Base-by-base conservation (phyloP, 2,113 vertebrate species). In the Ophiodon elongatus region DNA sequence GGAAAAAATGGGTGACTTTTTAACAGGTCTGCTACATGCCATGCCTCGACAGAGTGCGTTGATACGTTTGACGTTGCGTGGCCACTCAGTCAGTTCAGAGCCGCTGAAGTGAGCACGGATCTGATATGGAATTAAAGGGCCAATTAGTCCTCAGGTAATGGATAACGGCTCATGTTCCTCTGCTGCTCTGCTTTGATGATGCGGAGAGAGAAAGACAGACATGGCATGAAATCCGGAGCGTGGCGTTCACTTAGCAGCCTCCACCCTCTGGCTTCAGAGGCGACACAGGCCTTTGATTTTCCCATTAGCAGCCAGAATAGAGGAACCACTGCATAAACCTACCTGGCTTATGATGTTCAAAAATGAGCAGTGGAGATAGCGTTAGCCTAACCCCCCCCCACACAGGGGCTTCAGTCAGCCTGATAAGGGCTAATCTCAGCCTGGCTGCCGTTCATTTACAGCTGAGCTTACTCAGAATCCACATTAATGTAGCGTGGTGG, bases 251-350 rank as follows among this genome's bases (percentile, higher is more conserved):
- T 90, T 82, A 79, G 70, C 69, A 23, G 27, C 71, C 76, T 72
- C 64, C 35, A 66, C 54, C 86, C 73, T 82, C 76, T n/a, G 76
- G 74, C 75, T 84, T 83, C 84, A 88, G 68, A 87, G 56, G 39
- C 25, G 29, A 79, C 70, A 76, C 76, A 33, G 59, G 31, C 67
- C 86, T 93, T 90, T 93, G 88, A 92, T 93, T 91, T 90, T 84
- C 82, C 76, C 64, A 85, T 93, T 84, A 90, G 80, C 63, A 64
- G 75, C 56, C 21, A 7, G 50, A 86, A 68, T 43, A 73, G 77
- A 91, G 62, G 80, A 86, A 41, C 23, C 14, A 2, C 65, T 31
- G 80, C 65, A 73, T 85, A 74, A 84, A 88, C 63, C 81, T 43
- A 80, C 81, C 85, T 89, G 85, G 87, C 84, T 90, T 85, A 78